phyloP scores from a whole-genome alignment of 2,888 invertebrate genomes.

The Tiliacea aurago region DNA sequence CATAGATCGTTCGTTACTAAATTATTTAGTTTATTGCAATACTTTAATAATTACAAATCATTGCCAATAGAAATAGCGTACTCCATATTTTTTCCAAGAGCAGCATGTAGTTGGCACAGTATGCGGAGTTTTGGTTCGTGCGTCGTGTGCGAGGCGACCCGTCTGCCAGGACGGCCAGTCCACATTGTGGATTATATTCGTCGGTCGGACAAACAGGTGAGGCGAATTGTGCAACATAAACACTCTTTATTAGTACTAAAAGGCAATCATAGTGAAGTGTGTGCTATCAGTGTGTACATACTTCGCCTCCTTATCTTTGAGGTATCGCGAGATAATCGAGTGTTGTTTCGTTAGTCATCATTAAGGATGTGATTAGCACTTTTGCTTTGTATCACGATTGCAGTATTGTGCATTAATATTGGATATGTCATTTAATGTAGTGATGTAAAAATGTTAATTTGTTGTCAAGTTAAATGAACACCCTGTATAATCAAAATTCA shows the following conservation, averaged over 20 bases:
- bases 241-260: constrained; percentile 3
- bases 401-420: constrained; percentile 21
- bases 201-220: constrained; percentile 52
- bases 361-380: constrained; percentile 19
- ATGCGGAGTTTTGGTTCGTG: constrained; percentile 41
- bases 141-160: constrained; percentile 11
- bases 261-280: constrained; percentile 35
- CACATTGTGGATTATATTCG: constrained; percentile 51
- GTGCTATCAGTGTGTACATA: constrained; percentile 31
- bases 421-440: neutral
- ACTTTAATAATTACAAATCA: constrained; percentile 12
- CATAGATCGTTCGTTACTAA: neutral
- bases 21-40: neutral
- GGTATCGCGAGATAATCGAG: constrained; percentile 27
- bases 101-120: constrained; percentile 46
- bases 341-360: constrained; percentile 18
- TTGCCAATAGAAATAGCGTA: constrained; percentile 27
- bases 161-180: constrained; percentile 48
- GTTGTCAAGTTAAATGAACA: neutral
- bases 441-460: neutral
- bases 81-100: constrained; percentile 42
- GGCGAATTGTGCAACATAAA: constrained; percentile 30
- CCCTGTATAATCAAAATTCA: neutral
- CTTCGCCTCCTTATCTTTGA: constrained; percentile 26
- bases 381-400: constrained; percentile 17